Evolutionary conservation across 92 coral and sea anemone genomes (phyloP).

Genomic region (Pocillopora meandrina): DNA sequence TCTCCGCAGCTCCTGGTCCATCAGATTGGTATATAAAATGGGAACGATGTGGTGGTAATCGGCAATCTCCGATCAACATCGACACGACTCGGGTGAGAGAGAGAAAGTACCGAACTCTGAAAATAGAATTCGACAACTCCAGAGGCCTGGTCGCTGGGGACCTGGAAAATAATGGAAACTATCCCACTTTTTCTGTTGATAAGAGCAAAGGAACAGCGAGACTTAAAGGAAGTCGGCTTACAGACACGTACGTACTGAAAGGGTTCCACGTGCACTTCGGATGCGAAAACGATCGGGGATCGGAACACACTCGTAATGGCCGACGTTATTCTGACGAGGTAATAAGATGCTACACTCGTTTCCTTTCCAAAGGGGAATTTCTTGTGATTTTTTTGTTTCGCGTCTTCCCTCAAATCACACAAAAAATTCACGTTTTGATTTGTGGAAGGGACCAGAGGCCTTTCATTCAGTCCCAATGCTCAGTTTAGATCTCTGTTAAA

Average conservation of each 20-base stretch:
- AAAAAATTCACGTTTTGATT: no score
- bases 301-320: conserved; percentile 41
- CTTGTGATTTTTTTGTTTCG: no score
- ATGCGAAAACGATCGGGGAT: conserved; percentile 27
- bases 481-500: no score
- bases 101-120: background rate
- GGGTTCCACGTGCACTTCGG: conserved; percentile 57
- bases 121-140: conserved; percentile 11
- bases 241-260: background rate
- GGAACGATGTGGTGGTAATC: conserved; percentile 1
- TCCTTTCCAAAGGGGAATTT: no score
- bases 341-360: background rate
- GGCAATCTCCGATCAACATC: conserved; percentile 52
- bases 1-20: conserved; percentile 5
- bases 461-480: no score
- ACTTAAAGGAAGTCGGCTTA: conserved; percentile 39
- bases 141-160: conserved; percentile 28
- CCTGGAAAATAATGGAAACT: conserved; percentile 36
- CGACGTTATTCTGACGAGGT: conserved; percentile 32
- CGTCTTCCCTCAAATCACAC: no score
- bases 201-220: conserved; percentile 19
- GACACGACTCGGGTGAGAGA: background rate
- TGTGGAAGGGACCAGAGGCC: no score
- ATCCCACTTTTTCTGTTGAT: conserved; percentile 13
- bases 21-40: conserved; percentile 19